phyloP scores from a whole-genome alignment of 2,797 vertebrate genomes.

The Parauchenoglanis punctatus region DNA sequence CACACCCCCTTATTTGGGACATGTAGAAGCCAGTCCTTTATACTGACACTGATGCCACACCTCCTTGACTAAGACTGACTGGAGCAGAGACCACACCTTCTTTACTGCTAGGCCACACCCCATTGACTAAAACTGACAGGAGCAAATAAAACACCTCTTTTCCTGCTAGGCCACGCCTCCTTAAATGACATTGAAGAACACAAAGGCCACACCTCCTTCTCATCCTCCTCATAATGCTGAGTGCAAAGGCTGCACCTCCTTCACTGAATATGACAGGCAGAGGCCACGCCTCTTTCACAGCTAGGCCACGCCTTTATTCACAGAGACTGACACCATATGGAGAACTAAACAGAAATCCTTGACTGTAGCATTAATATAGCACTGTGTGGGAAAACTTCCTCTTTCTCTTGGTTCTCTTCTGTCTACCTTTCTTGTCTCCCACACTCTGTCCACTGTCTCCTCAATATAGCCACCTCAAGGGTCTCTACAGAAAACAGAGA shows the following conservation, averaged over 20 bases:
- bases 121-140: background rate
- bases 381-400: background rate
- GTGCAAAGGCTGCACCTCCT: background rate
- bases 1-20: background rate
- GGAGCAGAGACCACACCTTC: background rate
- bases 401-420: background rate
- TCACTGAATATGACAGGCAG: background rate
- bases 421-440: constrained; percentile 9
- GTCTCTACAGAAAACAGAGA: constrained; percentile 35
- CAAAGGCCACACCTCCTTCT: background rate
- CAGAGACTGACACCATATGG: background rate
- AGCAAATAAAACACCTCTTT: background rate
- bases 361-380: background rate
- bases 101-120: background rate
- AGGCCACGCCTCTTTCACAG: background rate
- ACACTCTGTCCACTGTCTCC: constrained; percentile 9
- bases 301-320: constrained; percentile 1
- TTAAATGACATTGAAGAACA: background rate
- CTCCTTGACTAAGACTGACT: background rate
- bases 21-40: background rate
- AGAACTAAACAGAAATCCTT: background rate
- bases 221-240: background rate
- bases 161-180: background rate
- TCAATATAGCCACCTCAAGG: background rate
- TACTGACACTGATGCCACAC: background rate